Conservation (phyloP, 2,797 vertebrate species). For the Okamejei kenojei region DNA sequence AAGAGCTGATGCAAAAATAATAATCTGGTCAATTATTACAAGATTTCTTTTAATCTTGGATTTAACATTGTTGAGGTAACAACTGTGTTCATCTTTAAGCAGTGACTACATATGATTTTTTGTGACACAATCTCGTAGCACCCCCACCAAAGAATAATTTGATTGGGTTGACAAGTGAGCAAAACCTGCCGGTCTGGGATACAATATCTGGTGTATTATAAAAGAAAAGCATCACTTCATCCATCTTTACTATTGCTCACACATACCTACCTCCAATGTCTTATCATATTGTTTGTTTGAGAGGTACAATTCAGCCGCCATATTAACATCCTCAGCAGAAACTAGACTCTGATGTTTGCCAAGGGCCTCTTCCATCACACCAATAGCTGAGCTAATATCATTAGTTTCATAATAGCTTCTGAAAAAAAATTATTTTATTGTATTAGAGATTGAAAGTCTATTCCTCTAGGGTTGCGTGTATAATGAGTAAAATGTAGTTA, state of each 20-base stretch:
- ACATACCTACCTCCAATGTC: slow-evolving; percentile 71
- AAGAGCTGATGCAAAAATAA: not conserved
- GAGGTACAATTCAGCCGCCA: slow-evolving; percentile 86
- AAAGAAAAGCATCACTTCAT: not conserved
- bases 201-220: not conserved
- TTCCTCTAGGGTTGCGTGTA: not conserved
- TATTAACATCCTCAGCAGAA: slow-evolving; percentile 85
- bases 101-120: not conserved
- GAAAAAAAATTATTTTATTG: not conserved
- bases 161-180: not conserved
- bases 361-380: slow-evolving; percentile 84
- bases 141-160: not conserved
- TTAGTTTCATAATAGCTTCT: slow-evolving; percentile 96
- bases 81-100: not conserved
- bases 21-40: not conserved
- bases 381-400: slow-evolving; percentile 78
- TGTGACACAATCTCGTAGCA: not conserved
- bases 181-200: not conserved
- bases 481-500: not conserved
- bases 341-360: slow-evolving; percentile 77
- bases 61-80: not conserved
- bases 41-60: not conserved
- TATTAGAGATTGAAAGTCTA: not conserved
- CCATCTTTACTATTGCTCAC: not conserved
- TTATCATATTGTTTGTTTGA: slow-evolving; percentile 78